A percentile compares a stretch with the other conserved stretches of the same genome.
Conservation (phyloP, 2,797 vertebrate species). For the Anguilla pacifica region DNA sequence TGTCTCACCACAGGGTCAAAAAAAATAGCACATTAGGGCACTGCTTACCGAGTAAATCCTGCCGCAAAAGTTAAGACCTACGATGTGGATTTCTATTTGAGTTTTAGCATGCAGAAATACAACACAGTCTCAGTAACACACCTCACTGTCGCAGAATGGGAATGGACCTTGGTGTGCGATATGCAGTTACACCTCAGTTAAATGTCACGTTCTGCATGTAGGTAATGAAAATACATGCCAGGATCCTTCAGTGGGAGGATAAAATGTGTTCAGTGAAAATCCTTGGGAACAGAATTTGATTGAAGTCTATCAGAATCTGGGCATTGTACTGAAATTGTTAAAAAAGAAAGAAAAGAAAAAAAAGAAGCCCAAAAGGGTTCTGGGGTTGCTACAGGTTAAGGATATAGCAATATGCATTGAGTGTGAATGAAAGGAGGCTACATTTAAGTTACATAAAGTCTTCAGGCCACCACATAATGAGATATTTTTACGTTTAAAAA, state of each 20-base stretch:
- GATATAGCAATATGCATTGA: too few relatives aligned
- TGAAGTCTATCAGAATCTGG: too few relatives aligned
- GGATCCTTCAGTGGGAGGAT: not conserved
- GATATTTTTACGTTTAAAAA: too few relatives aligned
- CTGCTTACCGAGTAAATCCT: not conserved
- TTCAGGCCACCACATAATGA: too few relatives aligned
- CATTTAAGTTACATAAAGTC: too few relatives aligned
- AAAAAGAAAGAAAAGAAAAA: too few relatives aligned
- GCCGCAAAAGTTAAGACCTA: not conserved
- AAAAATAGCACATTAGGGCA: slow-evolving; percentile 13
- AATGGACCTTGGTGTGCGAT: not conserved
- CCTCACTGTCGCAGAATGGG: not conserved
- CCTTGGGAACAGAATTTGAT: not conserved
- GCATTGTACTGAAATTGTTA: too few relatives aligned
- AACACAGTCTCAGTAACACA: too few relatives aligned
- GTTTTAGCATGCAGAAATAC: not conserved
- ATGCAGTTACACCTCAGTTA: not conserved
- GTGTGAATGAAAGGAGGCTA: too few relatives aligned
- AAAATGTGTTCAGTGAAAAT: not conserved
- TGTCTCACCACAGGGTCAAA: slow-evolving; percentile 20
- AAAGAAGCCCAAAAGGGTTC: too few relatives aligned
- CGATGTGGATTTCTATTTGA: not conserved
- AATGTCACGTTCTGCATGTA: not conserved
- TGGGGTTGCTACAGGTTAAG: too few relatives aligned
- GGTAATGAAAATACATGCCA: not conserved